Conservation (phyloP, 2,797 vertebrate genomes). For the Mareca strepera region DNA sequence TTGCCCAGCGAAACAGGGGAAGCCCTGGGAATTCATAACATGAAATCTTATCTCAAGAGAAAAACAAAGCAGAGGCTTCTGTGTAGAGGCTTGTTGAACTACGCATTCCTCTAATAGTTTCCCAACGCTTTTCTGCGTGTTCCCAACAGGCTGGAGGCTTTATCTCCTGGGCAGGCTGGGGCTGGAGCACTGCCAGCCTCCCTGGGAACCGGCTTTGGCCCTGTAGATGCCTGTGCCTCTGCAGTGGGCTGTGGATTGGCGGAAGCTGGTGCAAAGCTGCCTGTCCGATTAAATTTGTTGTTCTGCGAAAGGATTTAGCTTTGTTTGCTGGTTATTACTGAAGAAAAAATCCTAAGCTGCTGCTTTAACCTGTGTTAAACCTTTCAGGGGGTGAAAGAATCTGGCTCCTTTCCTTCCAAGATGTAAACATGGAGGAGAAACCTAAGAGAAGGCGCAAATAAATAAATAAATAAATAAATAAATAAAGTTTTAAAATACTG, state of each 20-base stretch:
- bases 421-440: conserved; percentile 33
- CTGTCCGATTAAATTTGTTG: conserved; percentile 52
- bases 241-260: not conserved
- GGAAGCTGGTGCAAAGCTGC: conserved; percentile 44
- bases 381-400: conserved; percentile 19
- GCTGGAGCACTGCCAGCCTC: conserved; percentile 18
- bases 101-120: conserved; percentile 61
- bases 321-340: conserved; percentile 37
- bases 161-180: conserved; percentile 30
- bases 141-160: conserved; percentile 44
- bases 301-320: conserved; percentile 60
- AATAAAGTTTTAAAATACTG: not conserved
- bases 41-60: conserved; percentile 20
- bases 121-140: conserved; percentile 13
- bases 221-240: not conserved
- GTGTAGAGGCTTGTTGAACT: conserved; percentile 40
- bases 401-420: not conserved
- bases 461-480: not conserved
- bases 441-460: not conserved
- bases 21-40: conserved; percentile 51
- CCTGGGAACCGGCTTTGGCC: conserved; percentile 17
- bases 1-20: conserved; percentile 42
- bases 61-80: not conserved
- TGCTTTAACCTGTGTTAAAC: conserved; percentile 54
- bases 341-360: conserved; percentile 56